Conservation (phyloP, 2,888 invertebrate genomes). For the Zygothrica quintamaculata region DNA sequence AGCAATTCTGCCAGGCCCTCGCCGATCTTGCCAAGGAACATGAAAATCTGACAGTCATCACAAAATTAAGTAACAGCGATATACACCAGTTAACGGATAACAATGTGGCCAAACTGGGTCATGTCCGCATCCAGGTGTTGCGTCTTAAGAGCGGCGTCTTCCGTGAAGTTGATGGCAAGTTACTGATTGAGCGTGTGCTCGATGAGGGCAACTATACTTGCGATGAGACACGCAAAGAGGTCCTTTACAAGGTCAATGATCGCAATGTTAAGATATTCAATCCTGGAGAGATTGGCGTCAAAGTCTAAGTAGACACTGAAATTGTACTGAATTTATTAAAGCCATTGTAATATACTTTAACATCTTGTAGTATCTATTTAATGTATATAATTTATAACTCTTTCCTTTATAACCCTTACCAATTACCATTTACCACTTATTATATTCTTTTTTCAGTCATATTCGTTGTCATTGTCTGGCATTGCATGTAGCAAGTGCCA, state of each 20-base stretch:
- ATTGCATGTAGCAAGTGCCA: slow-evolving; percentile 35
- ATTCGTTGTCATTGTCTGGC: slow-evolving; percentile 5
- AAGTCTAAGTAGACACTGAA: slow-evolving; percentile 60
- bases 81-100: slow-evolving; percentile 87
- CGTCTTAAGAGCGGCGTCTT: slow-evolving; percentile 90
- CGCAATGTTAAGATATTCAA: slow-evolving; percentile 90
- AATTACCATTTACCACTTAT: no score
- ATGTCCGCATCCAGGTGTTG: slow-evolving; percentile 87
- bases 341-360: slow-evolving; percentile 66
- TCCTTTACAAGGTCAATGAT: slow-evolving; percentile 89
- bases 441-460: slow-evolving; percentile 2
- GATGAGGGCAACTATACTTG: slow-evolving; percentile 71
- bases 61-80: slow-evolving; percentile 87
- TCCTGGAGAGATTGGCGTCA: slow-evolving; percentile 86
- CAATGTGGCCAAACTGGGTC: slow-evolving; percentile 87
- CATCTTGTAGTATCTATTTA: no score
- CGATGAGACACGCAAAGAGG: slow-evolving; percentile 77
- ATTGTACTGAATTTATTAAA: slow-evolving; percentile 68
- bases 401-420: background rate
- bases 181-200: slow-evolving; percentile 83
- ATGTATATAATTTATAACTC: background rate
- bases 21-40: slow-evolving; percentile 70
- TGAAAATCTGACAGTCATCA: slow-evolving; percentile 85
- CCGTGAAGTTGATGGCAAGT: slow-evolving; percentile 89
- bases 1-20: slow-evolving; percentile 77